These are phyloP conservation scores for Notamacropus eugenii DNA, from an alignment of 2,797 vertebrate species.

Conservation along the genomic window DNA sequence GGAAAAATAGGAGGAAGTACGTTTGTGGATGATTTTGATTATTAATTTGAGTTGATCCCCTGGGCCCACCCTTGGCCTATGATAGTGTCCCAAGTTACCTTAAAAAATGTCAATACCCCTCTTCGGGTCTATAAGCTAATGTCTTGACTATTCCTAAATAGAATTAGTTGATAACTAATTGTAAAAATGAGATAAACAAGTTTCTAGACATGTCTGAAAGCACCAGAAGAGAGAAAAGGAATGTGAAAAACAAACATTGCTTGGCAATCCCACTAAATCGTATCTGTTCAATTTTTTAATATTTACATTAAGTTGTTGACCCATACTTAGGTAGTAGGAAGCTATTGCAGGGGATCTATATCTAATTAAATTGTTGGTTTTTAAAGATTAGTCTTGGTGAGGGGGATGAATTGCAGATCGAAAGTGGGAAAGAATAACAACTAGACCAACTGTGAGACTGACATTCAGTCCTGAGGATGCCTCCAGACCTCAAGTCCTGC, in stretches of 20 bases:
- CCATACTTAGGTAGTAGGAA: not conserved
- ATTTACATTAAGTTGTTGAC: not conserved
- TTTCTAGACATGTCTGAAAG: not conserved
- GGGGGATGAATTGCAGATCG: not conserved
- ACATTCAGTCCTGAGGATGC: not conserved
- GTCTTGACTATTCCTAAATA: constrained; percentile 23
- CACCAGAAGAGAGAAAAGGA: not conserved
- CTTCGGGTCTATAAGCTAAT: not conserved
- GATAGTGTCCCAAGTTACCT: not conserved
- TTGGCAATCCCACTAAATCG: not conserved
- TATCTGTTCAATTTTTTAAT: not conserved
- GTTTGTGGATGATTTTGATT: constrained; percentile 11
- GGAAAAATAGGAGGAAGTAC: not conserved
- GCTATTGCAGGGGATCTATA: not conserved
- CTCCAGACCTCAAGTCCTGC: too few relatives aligned
- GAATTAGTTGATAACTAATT: constrained; percentile 37
- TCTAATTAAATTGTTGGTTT: not conserved
- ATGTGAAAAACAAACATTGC: not conserved
- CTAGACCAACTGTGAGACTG: not conserved
- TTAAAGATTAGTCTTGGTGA: not conserved
- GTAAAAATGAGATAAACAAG: constrained; percentile 22
- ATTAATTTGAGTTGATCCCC: constrained; percentile 46
- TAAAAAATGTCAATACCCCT: constrained; percentile 34
- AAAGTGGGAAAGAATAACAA: constrained; percentile 16
- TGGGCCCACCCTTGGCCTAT: not conserved